Evolutionary conservation across 2,888 invertebrate species (phyloP).

Genomic region (Sarcophaga rosellei): DNA sequence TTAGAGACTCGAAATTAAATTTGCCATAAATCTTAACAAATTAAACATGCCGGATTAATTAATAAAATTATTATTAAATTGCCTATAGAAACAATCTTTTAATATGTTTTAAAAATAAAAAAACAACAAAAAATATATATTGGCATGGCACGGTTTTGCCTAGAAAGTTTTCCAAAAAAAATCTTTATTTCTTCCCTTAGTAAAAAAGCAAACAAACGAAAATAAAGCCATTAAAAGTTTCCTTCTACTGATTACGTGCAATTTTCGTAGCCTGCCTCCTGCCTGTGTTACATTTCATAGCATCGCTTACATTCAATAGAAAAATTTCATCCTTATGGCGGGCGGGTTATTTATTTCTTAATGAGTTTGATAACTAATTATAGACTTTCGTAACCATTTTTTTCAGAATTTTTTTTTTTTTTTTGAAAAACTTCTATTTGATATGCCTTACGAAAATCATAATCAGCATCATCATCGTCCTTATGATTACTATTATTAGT

Average conservation of each 20-base stretch:
- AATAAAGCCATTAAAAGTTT: background rate
- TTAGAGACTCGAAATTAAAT: too few relatives aligned
- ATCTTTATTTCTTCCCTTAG: background rate
- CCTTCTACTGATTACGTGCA: background rate
- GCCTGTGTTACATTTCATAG: too few relatives aligned
- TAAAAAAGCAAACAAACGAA: too few relatives aligned
- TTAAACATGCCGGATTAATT: background rate
- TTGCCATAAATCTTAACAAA: background rate
- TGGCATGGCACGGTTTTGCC: too few relatives aligned
- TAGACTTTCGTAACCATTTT: slow-evolving; percentile 29
- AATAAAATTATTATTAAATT: background rate
- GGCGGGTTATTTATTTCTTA: slow-evolving; percentile 32
- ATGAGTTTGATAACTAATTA: slow-evolving; percentile 56
- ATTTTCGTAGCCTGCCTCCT: too few relatives aligned
- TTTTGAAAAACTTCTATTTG: background rate
- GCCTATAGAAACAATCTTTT: too few relatives aligned
- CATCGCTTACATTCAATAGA: background rate
- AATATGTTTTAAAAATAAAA: too few relatives aligned
- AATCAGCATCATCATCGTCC: background rate
- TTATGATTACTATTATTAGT: background rate
- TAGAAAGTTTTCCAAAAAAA: background rate
- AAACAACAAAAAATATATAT: too few relatives aligned
- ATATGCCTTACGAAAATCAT: background rate
- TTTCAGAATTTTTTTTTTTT: background rate
- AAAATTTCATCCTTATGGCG: slow-evolving; percentile 9